Conservation (phyloP, 2,797 vertebrate species). For the Clarias fuscus region DNA sequence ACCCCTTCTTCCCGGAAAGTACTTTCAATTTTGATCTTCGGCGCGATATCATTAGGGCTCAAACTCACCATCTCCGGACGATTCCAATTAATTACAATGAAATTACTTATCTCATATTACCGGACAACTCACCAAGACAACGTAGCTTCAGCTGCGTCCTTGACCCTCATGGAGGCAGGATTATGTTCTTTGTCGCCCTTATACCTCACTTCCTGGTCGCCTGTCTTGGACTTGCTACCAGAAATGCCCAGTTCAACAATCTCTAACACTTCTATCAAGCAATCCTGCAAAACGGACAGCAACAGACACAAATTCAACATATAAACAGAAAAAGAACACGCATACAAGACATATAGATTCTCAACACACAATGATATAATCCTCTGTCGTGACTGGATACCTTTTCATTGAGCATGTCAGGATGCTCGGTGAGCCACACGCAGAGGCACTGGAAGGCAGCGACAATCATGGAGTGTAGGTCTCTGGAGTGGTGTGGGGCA, state of each 20-base stretch:
- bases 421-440: conserved; percentile 88
- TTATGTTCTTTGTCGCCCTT: conserved; percentile 92
- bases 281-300: conserved; percentile 75
- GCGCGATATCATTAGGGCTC: no score
- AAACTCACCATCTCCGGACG: no score
- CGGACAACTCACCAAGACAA: conserved; percentile 82
- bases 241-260: conserved; percentile 95
- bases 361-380: not conserved
- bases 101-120: not conserved
- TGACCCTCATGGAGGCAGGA: conserved; percentile 91
- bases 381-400: conserved; percentile 55
- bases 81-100: no score
- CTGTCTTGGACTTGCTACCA: conserved; percentile 85
- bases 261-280: conserved; percentile 88
- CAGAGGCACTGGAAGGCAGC: conserved; percentile 92
- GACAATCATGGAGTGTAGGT: conserved; percentile 94
- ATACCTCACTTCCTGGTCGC: conserved; percentile 83
- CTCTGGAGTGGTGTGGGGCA: conserved; percentile 87
- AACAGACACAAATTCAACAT: not conserved
- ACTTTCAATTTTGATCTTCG: no score
- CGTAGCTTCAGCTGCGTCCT: conserved; percentile 92
- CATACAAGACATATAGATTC: not conserved
- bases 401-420: conserved; percentile 87
- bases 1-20: no score
- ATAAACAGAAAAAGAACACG: not conserved